These are phyloP conservation scores for Etheostoma nigrum DNA, from an alignment of 2,797 vertebrate genomes.

Conservation along the genomic window DNA sequence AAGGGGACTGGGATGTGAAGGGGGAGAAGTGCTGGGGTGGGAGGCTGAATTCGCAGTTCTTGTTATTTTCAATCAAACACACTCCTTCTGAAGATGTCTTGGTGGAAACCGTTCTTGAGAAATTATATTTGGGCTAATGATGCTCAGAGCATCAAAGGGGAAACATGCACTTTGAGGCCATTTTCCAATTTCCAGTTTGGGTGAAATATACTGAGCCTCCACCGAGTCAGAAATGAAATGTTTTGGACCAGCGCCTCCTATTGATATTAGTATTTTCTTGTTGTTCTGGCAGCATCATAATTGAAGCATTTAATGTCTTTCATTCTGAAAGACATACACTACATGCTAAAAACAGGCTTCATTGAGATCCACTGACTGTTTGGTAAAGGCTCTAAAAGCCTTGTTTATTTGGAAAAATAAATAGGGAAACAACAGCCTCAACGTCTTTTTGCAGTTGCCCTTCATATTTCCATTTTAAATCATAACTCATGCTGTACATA, in stretches of 20 bases:
- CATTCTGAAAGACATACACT: conserved; percentile 3
- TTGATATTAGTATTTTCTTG: conserved; percentile 9
- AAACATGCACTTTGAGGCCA: conserved; percentile 61
- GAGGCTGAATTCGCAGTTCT: conserved; percentile 37
- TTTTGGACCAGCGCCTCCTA: conserved; percentile 34
- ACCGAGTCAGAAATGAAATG: conserved; percentile 41
- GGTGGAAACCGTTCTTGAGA: conserved; percentile 68
- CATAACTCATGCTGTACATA: neutral
- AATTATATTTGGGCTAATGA: conserved; percentile 82
- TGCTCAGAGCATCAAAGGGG: conserved; percentile 62
- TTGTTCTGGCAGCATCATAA: conserved; percentile 26
- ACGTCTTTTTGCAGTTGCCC: neutral
- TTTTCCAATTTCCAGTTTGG: conserved; percentile 61
- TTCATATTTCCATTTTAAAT: conserved; percentile 23
- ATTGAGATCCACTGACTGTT: conserved; percentile 31
- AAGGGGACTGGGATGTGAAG: conserved; percentile 42
- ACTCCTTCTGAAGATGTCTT: conserved; percentile 65
- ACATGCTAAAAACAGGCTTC: neutral
- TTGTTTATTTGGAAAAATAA: conserved; percentile 31
- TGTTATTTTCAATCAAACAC: conserved; percentile 79
- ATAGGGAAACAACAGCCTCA: conserved; percentile 14
- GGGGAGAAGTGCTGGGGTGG: neutral
- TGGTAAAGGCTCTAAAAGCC: conserved; percentile 6
- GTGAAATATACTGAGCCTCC: conserved; percentile 37
- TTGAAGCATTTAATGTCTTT: conserved; percentile 23